Evolutionary conservation across 1,140 invertebrate genomes (phyloP).

Genomic region (Proctacanthus coquilletti): DNA sequence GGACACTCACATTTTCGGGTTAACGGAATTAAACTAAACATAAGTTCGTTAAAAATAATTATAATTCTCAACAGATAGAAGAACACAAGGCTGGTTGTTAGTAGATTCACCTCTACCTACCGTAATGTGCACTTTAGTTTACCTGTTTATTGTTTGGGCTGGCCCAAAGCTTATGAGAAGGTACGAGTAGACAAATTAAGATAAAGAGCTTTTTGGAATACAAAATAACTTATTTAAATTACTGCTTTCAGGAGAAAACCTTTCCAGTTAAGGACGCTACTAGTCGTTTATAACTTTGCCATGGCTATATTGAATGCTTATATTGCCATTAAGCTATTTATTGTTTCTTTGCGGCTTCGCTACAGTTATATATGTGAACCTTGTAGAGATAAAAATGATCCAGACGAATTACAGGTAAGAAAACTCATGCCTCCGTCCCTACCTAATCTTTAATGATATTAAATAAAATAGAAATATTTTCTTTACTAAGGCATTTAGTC

Average conservation of each 20-base stretch:
- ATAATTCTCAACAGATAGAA: no score
- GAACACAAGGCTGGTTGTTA: slow-evolving; percentile 73
- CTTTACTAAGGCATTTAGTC: no score
- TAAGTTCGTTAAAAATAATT: no score
- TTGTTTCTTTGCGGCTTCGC: slow-evolving; percentile 54
- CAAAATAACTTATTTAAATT: slow-evolving; percentile 5
- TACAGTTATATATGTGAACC: slow-evolving; percentile 87
- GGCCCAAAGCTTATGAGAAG: slow-evolving; percentile 74
- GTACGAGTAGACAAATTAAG: no score
- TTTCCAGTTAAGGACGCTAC: slow-evolving; percentile 55
- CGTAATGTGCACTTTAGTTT: slow-evolving; percentile 53
- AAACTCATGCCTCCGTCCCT: no score
- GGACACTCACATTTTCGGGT: no score
- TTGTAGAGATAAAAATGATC: slow-evolving; percentile 61
- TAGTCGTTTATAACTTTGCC: slow-evolving; percentile 74
- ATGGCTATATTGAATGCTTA: slow-evolving; percentile 76
- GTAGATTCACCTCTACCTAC: slow-evolving; percentile 72
- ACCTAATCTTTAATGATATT: no score
- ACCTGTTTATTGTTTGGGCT: slow-evolving; percentile 63
- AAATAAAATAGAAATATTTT: no score
- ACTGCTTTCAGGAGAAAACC: slow-evolving; percentile 40
- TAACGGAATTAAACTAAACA: no score
- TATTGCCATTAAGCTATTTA: slow-evolving; percentile 61
- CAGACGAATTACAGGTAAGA: slow-evolving; percentile 68
- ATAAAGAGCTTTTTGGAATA: background rate